These are phyloP conservation scores for Pachycephala philippinensis DNA, from an alignment of 2,113 vertebrate genomes.

Conservation along the genomic window DNA sequence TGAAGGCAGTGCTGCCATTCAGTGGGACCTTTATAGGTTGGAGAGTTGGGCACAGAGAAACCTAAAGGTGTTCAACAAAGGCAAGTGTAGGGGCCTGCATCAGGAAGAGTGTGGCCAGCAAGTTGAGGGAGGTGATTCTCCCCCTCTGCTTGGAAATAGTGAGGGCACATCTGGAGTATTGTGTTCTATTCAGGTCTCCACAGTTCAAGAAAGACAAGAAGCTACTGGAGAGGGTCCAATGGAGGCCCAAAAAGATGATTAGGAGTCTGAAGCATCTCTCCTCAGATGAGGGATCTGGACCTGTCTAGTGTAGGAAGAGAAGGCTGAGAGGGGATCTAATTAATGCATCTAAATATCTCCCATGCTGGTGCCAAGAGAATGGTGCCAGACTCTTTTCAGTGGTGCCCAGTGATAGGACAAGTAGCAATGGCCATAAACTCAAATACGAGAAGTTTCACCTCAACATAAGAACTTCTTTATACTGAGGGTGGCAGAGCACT, in stretches of 20 bases:
- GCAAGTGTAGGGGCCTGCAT: accelerated
- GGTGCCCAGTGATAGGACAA: neutral
- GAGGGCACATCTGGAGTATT: neutral
- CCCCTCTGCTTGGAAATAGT: neutral
- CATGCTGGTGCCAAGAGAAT: neutral
- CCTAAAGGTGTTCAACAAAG: neutral
- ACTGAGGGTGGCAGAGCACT: neutral
- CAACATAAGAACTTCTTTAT: neutral
- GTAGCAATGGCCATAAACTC: neutral
- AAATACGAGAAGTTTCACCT: neutral
- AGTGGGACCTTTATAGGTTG: neutral
- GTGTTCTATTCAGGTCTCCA: neutral
- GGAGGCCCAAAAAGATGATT: neutral
- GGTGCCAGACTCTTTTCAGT: neutral
- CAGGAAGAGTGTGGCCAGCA: neutral
- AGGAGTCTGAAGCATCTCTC: neutral
- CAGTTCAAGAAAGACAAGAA: neutral
- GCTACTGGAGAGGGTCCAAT: neutral
- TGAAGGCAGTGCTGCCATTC: neutral
- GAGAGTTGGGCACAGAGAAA: neutral
- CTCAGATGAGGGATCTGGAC: neutral
- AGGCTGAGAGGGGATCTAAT: neutral
- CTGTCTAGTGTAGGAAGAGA: neutral
- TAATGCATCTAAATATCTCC: neutral
- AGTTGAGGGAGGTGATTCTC: neutral